Conservation (phyloP, 35 echinoderm and acorn worm genomes). For the Lytechinus pictus region DNA sequence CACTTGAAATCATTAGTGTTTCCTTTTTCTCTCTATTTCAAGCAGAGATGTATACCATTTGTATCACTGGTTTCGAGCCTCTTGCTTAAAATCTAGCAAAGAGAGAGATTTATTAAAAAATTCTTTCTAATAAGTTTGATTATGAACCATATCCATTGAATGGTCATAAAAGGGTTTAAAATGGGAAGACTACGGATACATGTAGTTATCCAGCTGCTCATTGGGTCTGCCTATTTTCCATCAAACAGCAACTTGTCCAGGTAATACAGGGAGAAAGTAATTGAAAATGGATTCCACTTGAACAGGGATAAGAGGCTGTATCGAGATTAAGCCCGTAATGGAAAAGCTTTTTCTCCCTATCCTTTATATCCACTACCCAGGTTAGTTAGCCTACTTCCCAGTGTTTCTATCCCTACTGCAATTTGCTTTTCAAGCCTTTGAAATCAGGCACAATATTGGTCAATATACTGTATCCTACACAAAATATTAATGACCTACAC, state of each 20-base stretch:
- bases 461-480: background rate
- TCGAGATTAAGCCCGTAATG: background rate
- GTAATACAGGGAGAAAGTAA: slow-evolving; percentile 10
- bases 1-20: too few relatives aligned
- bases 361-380: background rate
- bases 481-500: background rate
- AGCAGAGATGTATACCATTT: too few relatives aligned
- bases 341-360: background rate
- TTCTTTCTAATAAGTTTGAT: background rate
- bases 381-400: background rate
- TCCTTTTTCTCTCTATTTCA: too few relatives aligned
- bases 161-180: background rate
- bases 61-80: too few relatives aligned
- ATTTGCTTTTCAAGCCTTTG: background rate
- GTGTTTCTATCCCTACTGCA: background rate
- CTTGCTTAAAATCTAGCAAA: background rate
- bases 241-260: background rate
- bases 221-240: background rate
- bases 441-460: background rate
- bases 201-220: background rate
- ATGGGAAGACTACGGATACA: background rate
- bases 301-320: slow-evolving; percentile 1
- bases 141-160: background rate
- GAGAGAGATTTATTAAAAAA: background rate
- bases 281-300: slow-evolving; percentile 9